Base-by-base conservation (phyloP, 2,888 invertebrate genomes). In the Athalia circularis region DNA sequence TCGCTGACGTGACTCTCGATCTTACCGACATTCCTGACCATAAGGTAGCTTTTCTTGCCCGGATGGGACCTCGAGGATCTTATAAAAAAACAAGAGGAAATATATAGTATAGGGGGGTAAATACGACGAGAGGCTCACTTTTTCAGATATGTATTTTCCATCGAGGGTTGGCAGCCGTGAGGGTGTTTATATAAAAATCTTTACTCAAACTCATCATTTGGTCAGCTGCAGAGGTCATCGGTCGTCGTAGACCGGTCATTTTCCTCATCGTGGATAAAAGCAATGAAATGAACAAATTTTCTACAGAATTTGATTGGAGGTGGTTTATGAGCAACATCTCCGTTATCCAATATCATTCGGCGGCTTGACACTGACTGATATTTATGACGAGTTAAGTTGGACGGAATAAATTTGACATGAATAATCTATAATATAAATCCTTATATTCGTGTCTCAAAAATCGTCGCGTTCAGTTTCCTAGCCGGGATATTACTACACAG, bases 1-100 rank as follows among this genome's bases (percentile, higher is more conserved):
- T 75, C 75, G 75, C 75, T 75, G 75, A 75, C 75, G 75, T 75
- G 75, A 75, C 75, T 61, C 5, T n/a, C 43, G 29, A 50, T 29
- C 29, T 50, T 75, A 72, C 72, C n/a, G 45, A 59, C 72, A 72
- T 59, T 72, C 57, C 72, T 47, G 57, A 59, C 72, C 72, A 57
- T 59, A 59, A 59, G 72, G 72, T 72, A 59, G 57, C 47, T 29
- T 29, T 29, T 29, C 29, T 29, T 29, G 29, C 29, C 29, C 29
- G 29, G 29, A 29, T 29, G 29, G 29, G 29, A 29, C 72, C 43
- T 47, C 57, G 57, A 72, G 57, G 59, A 72, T 72, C 72, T 72
- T 72, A 59, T 57, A 59, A 72, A 72, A 59, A 45, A 72, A 47
- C 45, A 45, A 45, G 45, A 43, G 15, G 11, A 9, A 50, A 52